These are phyloP conservation scores for Drosophila differens DNA, from an alignment of 2,888 invertebrate species.

Conservation along the genomic window DNA sequence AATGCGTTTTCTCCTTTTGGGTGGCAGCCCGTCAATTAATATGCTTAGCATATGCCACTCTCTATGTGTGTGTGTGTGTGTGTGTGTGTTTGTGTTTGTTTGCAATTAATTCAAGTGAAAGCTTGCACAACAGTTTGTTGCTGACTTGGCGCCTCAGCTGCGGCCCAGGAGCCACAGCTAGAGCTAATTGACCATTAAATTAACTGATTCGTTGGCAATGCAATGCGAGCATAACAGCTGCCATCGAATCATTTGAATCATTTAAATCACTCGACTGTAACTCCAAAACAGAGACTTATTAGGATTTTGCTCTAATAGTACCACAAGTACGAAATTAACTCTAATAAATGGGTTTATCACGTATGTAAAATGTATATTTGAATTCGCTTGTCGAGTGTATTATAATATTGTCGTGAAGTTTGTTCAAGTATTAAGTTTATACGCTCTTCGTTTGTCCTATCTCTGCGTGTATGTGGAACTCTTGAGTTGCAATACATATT, in stretches of 20 bases:
- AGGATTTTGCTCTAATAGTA: neutral
- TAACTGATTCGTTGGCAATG: constrained; percentile 5
- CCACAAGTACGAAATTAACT: neutral
- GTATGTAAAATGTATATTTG: neutral
- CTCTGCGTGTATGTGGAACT: neutral
- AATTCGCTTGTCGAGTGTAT: neutral
- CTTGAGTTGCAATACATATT: neutral
- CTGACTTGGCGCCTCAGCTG: constrained; percentile 18
- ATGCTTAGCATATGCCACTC: constrained; percentile 18
- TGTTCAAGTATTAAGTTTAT: neutral
- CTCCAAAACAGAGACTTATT: neutral
- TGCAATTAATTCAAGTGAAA: constrained; percentile 67
- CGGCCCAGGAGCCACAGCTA: constrained; percentile 10
- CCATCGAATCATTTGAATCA: constrained; percentile 16
- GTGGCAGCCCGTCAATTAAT: constrained; percentile 58
- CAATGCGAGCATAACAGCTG: constrained; percentile 4
- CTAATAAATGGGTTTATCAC: neutral
- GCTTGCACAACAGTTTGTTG: constrained; percentile 36
- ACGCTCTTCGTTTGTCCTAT: neutral
- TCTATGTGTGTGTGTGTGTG: constrained; percentile 9
- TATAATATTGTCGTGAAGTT: neutral
- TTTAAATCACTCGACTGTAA: neutral
- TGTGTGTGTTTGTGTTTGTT: constrained; percentile 6
- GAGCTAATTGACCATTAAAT: constrained; percentile 50
- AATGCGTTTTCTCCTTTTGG: constrained; percentile 44